Percentiles rank a stretch among this genome's conserved stretches.
These are phyloP conservation scores for Cisticola juncidis DNA, from an alignment of 2,113 vertebrate genomes.

Conservation along the genomic window DNA sequence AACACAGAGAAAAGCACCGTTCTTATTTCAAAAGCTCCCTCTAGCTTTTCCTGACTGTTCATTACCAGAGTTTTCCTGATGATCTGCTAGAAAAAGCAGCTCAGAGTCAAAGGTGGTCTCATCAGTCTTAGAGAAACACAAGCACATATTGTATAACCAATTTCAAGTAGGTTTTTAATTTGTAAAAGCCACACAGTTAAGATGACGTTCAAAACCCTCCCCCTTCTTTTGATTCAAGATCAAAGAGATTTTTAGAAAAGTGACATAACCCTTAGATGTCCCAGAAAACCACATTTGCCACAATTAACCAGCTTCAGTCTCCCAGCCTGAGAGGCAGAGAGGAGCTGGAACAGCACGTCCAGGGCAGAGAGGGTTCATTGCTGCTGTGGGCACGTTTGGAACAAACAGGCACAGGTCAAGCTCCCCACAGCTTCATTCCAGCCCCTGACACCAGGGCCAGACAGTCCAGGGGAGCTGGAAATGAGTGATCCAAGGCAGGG, in stretches of 20 bases:
- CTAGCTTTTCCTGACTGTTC: constrained; percentile 53
- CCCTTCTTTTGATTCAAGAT: constrained; percentile 70
- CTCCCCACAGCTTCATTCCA: background rate
- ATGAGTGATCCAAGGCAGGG: background rate
- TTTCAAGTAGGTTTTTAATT: constrained; percentile 68
- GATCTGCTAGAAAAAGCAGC: constrained; percentile 50
- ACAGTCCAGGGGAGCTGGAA: background rate
- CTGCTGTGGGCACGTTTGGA: background rate
- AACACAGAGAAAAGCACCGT: constrained; percentile 12
- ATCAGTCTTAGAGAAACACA: constrained; percentile 62
- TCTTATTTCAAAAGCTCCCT: constrained; percentile 65
- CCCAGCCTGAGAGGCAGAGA: constrained; percentile 2
- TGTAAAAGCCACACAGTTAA: constrained; percentile 68
- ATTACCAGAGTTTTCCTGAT: constrained; percentile 38
- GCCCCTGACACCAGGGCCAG: background rate
- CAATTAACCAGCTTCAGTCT: constrained; percentile 59
- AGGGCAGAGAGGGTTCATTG: background rate
- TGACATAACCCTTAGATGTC: constrained; percentile 68
- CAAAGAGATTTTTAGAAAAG: constrained; percentile 67
- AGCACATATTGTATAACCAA: constrained; percentile 49
- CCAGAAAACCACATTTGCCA: constrained; percentile 70
- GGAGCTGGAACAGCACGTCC: background rate
- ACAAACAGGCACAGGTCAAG: constrained; percentile 46
- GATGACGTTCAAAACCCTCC: constrained; percentile 40
- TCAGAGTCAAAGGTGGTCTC: constrained; percentile 69